Evolutionary conservation across 2,888 invertebrate species (phyloP).

Genomic region (Stenolophus ochropezus): DNA sequence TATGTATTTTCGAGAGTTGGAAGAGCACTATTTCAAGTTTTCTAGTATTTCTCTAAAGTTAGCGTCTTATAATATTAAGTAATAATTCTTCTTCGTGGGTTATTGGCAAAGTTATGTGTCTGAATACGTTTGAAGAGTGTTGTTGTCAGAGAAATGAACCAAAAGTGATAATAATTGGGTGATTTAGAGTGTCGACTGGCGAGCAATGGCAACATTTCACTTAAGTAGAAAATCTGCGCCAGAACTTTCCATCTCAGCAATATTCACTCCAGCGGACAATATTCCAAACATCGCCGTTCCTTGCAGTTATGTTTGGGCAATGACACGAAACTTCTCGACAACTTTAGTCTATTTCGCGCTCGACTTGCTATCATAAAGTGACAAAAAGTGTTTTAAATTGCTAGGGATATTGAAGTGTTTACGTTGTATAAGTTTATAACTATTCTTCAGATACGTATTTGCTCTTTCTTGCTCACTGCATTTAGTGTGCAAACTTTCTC

Average conservation of each 20-base stretch:
- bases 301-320: constrained; percentile 53
- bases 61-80: no score
- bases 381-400: constrained; percentile 60
- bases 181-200: constrained; percentile 19
- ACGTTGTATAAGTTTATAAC: constrained; percentile 56
- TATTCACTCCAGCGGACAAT: constrained; percentile 35
- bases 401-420: constrained; percentile 57
- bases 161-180: constrained; percentile 28
- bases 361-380: constrained; percentile 58
- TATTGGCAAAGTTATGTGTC: not conserved
- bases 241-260: constrained; percentile 40
- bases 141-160: constrained; percentile 8
- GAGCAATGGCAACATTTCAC: constrained; percentile 22
- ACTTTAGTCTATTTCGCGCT: constrained; percentile 57
- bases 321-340: constrained; percentile 57
- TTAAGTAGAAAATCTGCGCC: constrained; percentile 22
- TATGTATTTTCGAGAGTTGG: no score
- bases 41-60: no score
- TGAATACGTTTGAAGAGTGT: not conserved
- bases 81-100: not conserved
- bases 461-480: constrained; percentile 35
- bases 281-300: constrained; percentile 30
- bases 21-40: no score
- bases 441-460: constrained; percentile 56
- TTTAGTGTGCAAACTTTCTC: constrained; percentile 45